Evolutionary conservation across 1,140 invertebrate genomes (phyloP).

Genomic region (Scaptomyza hsui): DNA sequence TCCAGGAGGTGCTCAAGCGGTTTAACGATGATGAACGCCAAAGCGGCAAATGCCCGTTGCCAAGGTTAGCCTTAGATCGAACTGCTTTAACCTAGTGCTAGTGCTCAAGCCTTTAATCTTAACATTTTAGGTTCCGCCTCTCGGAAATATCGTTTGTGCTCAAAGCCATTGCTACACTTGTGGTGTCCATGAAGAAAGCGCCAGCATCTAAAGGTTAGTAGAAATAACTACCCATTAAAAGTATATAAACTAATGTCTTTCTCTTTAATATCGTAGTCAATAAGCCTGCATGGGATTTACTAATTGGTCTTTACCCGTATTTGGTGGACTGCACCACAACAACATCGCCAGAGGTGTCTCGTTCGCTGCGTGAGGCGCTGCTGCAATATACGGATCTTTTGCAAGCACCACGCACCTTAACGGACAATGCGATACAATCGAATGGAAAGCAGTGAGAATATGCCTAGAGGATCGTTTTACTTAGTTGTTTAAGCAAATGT

Average conservation of each 20-base stretch:
- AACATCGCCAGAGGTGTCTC: conserved; percentile 90
- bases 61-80: conserved; percentile 87
- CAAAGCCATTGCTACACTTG: conserved; percentile 96
- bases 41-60: conserved; percentile 94
- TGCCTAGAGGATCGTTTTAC: conserved; percentile 23
- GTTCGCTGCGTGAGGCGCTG: conserved; percentile 93
- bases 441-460: conserved; percentile 78
- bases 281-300: conserved; percentile 94
- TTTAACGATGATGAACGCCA: conserved; percentile 94
- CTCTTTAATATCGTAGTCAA: conserved; percentile 87
- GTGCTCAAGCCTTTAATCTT: not conserved
- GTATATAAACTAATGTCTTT: not conserved
- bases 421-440: conserved; percentile 69
- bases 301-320: conserved; percentile 95
- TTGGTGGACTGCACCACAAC: conserved; percentile 95
- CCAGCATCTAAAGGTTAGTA: conserved; percentile 90
- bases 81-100: not conserved
- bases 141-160: conserved; percentile 99
- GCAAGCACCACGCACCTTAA: conserved; percentile 86
- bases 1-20: conserved; percentile 95
- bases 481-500: conserved; percentile 65
- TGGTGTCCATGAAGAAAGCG: conserved; percentile 96
- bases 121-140: conserved; percentile 91
- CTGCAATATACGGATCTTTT: conserved; percentile 95
- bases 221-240: not conserved